Base-by-base conservation (phyloP, 2,888 invertebrate genomes). In the Orthonevra nobilis region DNA sequence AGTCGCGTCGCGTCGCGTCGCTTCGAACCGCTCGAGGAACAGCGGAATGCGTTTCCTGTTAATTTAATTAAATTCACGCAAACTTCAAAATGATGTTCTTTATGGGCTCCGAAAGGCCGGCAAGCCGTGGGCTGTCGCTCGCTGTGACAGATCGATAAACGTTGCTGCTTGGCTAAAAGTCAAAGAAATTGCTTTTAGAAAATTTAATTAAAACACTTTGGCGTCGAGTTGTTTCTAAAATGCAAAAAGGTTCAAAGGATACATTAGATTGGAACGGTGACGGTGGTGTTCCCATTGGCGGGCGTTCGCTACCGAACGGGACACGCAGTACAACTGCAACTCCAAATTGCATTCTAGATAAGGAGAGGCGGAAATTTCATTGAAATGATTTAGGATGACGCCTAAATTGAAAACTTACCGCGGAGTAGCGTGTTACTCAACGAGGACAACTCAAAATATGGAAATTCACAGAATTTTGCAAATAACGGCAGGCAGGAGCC, bases 21-120 rank as follows among this genome's bases (percentile, higher is more conserved):
- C n/a, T n/a, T n/a, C n/a, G n/a, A n/a, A n/a, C n/a, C 17, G 15
- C 14, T 23, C 4, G 19, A 34, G 15, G 23, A 2, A 40, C 23
- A 42, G 40, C 10, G 79, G 66, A 79, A 77, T 77, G 77, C 64
- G 70, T 68, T 79, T 66, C n/a, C 60, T 61, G 60, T 48, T 56
- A 73, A 66, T 73, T 73, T 73, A 79, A 79, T 73, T 73, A 73
- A 73, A 73, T 68, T 66, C 79, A 79, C 73, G 73, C 73, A 56
- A 60, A 68, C 66, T 64, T 72, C 50, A 40, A 50, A 66, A 63
- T 50, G 14, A 15, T 48, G 58, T 38, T 77, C 54, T 60, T 66
- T 66, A 61, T 63, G 63, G 32, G 30, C 17, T 42, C 42, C 26
- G 40, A 52, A 60, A 19, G 32, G 30, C 3, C 17, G 14, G 9